Evolutionary conservation across 1,140 invertebrate species (phyloP).

Genomic region (Melitaea cinxia): DNA sequence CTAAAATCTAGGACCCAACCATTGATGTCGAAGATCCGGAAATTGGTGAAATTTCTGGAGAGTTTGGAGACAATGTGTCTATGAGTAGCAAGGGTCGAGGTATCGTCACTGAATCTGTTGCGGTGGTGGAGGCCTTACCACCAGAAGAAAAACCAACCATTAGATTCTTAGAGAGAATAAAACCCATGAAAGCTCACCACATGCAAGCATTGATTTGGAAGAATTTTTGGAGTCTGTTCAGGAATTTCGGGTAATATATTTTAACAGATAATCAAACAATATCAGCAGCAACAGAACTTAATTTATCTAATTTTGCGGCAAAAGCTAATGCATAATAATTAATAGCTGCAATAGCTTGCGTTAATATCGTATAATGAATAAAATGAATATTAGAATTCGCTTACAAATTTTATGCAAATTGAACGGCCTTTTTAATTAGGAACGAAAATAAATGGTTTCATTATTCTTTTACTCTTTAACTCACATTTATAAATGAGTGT

Average conservation of each 20-base stretch:
- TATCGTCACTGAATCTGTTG: conserved; percentile 71
- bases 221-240: conserved; percentile 94
- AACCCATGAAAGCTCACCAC: conserved; percentile 86
- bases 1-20: conserved; percentile 80
- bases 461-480: too few relatives aligned
- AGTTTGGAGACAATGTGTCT: conserved; percentile 92
- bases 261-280: not conserved
- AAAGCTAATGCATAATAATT: too few relatives aligned
- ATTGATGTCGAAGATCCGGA: conserved; percentile 85
- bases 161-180: conserved; percentile 83
- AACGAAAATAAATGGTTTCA: too few relatives aligned
- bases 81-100: conserved; percentile 86
- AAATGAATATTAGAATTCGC: too few relatives aligned
- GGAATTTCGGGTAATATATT: conserved; percentile 91
- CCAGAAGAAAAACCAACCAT: conserved; percentile 82
- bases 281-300: not conserved
- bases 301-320: too few relatives aligned
- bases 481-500: too few relatives aligned
- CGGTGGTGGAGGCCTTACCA: conserved; percentile 82
- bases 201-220: conserved; percentile 95
- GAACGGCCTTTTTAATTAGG: too few relatives aligned
- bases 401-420: too few relatives aligned
- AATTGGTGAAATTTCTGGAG: conserved; percentile 89
- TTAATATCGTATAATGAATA: too few relatives aligned
- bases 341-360: too few relatives aligned